Conservation (phyloP, 2,113 vertebrate genomes). For the Irena cyanogastra region DNA sequence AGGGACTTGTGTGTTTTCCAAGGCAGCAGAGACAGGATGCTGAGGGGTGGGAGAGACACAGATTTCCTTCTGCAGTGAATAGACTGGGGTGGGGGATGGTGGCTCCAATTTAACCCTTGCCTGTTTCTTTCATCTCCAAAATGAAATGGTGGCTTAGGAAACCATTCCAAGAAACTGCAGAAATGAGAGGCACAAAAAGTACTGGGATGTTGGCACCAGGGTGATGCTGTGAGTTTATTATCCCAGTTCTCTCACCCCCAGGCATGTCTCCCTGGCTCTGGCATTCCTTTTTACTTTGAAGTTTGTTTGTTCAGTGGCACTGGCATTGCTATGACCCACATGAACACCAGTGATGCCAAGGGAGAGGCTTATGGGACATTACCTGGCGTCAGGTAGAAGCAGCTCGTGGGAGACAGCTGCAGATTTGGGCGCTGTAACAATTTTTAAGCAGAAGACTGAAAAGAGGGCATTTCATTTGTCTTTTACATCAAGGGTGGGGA, state of each 20-base stretch:
- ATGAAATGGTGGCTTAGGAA: background rate
- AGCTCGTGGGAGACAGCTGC: background rate
- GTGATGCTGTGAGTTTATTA: background rate
- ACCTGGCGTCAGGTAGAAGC: background rate
- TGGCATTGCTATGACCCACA: slow-evolving; percentile 5
- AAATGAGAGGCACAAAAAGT: background rate
- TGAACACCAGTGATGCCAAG: background rate
- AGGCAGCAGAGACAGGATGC: slow-evolving; percentile 50
- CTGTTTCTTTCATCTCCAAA: background rate
- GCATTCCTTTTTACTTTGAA: slow-evolving; percentile 5
- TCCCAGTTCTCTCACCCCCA: background rate
- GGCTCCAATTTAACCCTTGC: slow-evolving; percentile 2
- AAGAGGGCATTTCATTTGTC: background rate
- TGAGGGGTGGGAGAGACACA: slow-evolving; percentile 54
- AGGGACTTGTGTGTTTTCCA: slow-evolving; percentile 48
- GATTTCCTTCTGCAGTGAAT: slow-evolving; percentile 57
- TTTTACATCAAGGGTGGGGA: background rate
- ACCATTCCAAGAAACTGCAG: background rate
- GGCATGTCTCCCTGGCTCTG: background rate
- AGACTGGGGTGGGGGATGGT: background rate
- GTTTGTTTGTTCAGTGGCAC: slow-evolving; percentile 26
- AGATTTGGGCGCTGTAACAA: background rate
- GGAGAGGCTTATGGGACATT: background rate
- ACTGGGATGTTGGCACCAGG: background rate
- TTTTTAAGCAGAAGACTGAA: background rate